Conservation (phyloP, 2,113 vertebrate species). For the Thermophis baileyi region DNA sequence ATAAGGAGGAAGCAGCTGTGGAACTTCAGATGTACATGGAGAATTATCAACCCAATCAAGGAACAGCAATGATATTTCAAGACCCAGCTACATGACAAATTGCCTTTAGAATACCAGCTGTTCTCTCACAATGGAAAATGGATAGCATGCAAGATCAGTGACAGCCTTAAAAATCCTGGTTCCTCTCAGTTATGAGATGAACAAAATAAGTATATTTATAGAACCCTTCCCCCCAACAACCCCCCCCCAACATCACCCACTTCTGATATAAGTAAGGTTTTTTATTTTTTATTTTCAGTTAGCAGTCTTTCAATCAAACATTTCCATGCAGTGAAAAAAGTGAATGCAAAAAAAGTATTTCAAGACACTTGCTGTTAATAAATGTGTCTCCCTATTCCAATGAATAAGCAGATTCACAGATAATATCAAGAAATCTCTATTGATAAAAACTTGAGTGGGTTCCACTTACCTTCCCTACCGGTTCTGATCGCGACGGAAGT, state of each 20-base stretch:
- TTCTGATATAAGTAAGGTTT: neutral
- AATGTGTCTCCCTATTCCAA: neutral
- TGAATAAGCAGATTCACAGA: neutral
- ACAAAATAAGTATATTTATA: neutral
- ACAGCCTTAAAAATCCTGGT: neutral
- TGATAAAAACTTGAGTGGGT: neutral
- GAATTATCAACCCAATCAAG: slow-evolving; percentile 11
- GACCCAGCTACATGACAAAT: neutral
- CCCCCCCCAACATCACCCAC: neutral
- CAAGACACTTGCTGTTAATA: neutral
- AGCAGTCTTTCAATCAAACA: neutral
- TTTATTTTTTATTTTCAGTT: neutral
- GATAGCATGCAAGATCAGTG: neutral
- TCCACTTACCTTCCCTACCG: too few species aligned
- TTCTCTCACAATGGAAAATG: slow-evolving; percentile 9
- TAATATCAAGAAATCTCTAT: neutral
- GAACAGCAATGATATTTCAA: neutral
- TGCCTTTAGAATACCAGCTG: neutral
- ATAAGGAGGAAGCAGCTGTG: slow-evolving; percentile 21
- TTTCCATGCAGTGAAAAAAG: neutral
- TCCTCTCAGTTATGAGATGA: neutral
- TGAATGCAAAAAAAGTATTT: neutral
- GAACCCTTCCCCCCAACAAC: neutral
- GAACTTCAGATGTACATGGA: neutral
- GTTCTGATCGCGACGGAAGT: too few species aligned